Conservation (phyloP, 1,140 invertebrate genomes). For the Heliconius melpomene region DNA sequence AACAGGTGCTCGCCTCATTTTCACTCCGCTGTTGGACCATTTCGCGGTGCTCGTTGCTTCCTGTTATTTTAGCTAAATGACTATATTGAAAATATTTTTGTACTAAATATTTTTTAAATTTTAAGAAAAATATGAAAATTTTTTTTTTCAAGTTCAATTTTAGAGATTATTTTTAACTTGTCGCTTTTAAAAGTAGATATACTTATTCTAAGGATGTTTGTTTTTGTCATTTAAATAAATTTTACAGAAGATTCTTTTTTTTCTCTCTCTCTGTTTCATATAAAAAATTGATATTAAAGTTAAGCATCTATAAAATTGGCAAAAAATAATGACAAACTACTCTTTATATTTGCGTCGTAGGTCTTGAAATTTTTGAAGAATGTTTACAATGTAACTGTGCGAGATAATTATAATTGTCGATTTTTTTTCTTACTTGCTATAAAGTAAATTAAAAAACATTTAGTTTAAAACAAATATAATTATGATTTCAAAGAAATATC, state of each 20-base stretch:
- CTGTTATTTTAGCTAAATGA: constrained; percentile 17
- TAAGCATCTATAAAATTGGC: too few relatives aligned
- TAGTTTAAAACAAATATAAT: too few relatives aligned
- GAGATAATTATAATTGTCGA: not conserved
- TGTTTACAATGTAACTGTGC: not conserved
- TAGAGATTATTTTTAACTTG: too few relatives aligned
- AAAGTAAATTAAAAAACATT: not conserved
- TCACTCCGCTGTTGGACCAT: constrained; percentile 5
- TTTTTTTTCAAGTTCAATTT: too few relatives aligned
- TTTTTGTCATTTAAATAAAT: too few relatives aligned
- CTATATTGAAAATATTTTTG: constrained; percentile 14
- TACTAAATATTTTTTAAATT: not conserved
- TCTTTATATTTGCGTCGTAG: not conserved
- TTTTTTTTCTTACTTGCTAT: not conserved
- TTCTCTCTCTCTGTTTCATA: too few relatives aligned
- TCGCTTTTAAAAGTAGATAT: too few relatives aligned
- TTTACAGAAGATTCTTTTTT: too few relatives aligned
- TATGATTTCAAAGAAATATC: too few relatives aligned
- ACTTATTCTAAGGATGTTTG: too few relatives aligned
- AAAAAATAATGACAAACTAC: too few relatives aligned
- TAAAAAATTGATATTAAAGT: too few relatives aligned
- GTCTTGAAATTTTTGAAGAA: not conserved
- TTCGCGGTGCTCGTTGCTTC: constrained; percentile 19
- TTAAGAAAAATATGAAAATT: not conserved
- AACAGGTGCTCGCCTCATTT: constrained; percentile 27